phyloP scores from a whole-genome alignment of 92 coral and sea anemone genomes.

The Phenganax stokvisi region DNA sequence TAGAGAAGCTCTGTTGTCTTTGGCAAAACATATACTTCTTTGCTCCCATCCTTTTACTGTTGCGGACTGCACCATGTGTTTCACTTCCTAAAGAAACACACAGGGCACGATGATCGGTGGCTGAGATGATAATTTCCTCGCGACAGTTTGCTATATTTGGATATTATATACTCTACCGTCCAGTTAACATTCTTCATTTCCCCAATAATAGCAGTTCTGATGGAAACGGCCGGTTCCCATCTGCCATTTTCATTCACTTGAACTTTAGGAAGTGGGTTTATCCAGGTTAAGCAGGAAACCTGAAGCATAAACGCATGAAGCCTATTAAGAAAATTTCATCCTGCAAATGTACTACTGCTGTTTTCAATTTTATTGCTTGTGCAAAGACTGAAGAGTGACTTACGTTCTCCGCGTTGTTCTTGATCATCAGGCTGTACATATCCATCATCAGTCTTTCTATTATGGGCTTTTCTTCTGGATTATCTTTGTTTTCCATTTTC shows the following conservation, averaged over 20 bases:
- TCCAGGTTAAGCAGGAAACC: conserved; percentile 16
- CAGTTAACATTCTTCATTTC: conserved; percentile 3
- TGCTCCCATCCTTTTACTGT: conserved; percentile 28
- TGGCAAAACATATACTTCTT: conserved; percentile 39
- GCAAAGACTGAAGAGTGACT: not conserved
- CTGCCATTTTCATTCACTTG: not conserved
- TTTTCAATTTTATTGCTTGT: not conserved
- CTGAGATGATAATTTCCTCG: no score
- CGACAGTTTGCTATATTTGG: not conserved
- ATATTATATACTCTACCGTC: not conserved
- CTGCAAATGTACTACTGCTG: not conserved
- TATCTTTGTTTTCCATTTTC: not conserved
- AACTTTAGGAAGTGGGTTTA: conserved; percentile 25
- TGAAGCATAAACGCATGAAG: not conserved
- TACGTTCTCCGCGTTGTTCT: not conserved
- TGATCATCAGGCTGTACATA: not conserved
- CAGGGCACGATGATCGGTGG: not conserved
- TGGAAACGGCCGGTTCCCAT: not conserved
- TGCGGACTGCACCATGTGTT: conserved; percentile 1
- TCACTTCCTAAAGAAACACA: conserved; percentile 28
- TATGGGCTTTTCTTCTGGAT: not conserved
- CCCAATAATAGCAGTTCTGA: conserved; percentile 9
- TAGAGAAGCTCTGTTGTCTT: conserved; percentile 30
- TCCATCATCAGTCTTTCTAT: conserved; percentile 15
- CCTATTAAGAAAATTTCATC: not conserved